Evolutionary conservation across 2,888 invertebrate species (phyloP).

Genomic region (Drosophila rellima): DNA sequence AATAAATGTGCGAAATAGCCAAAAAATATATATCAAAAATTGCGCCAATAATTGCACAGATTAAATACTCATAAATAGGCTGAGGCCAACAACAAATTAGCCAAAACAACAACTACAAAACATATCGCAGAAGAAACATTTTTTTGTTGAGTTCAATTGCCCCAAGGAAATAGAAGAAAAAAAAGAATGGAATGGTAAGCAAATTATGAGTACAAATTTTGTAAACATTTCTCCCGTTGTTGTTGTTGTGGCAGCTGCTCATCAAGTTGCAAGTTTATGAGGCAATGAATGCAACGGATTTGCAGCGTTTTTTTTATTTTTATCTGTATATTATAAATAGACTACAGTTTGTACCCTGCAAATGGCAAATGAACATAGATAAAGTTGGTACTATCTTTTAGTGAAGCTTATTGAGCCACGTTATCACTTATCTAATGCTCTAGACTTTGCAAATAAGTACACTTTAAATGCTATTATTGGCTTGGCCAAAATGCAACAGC

Average conservation of each 20-base stretch:
- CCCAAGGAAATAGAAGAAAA: conserved; percentile 7
- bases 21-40: conserved; percentile 22
- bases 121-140: conserved; percentile 41
- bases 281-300: conserved; percentile 24
- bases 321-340: conserved; percentile 16
- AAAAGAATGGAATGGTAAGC: conserved; percentile 46
- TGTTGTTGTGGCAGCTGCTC: conserved; percentile 39
- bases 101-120: conserved; percentile 38
- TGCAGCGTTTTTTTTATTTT: conserved; percentile 13
- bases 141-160: conserved; percentile 47
- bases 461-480: conserved; percentile 14
- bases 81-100: conserved; percentile 41
- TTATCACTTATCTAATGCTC: conserved; percentile 54
- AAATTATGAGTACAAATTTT: conserved; percentile 15
- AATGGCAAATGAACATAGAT: conserved; percentile 20
- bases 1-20: not conserved
- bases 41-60: conserved; percentile 47
- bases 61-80: conserved; percentile 54
- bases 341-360: conserved; percentile 1
- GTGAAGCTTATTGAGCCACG: conserved; percentile 23
- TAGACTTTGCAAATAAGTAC: conserved; percentile 9
- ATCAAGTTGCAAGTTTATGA: conserved; percentile 28
- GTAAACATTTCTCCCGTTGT: conserved; percentile 29
- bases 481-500: conserved; percentile 14
- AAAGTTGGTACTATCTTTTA: conserved; percentile 44